Evolutionary conservation across 2,797 vertebrate species (phyloP), one percentile per base, ranked within the genome.

Genomic region (Typhlichthys subterraneus): DNA sequence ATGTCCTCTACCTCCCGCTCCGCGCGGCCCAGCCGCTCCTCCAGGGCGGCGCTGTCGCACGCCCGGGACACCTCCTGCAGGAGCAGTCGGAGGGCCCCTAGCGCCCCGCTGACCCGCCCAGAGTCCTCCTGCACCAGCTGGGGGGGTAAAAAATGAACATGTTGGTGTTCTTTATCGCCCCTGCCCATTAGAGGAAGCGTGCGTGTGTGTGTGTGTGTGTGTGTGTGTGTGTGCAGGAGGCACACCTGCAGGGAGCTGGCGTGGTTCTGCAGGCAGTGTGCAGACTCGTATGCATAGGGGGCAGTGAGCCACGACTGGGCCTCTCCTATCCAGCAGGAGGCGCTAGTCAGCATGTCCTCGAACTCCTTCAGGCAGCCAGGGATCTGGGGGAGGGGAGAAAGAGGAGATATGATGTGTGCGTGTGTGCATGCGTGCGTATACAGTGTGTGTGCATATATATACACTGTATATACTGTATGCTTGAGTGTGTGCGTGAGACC

Each of bases 111-210:
- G 75, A 95, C 96, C 85, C 96, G 93, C 66, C 94, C 92, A 0
- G 93, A 94, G 79, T 97, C 96, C 48, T 96, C 95, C 83, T 96
- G 86, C 62, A 95, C 93, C 90, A 96, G 91, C 97, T 99, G 73
- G 19, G 46, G 57, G 15, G 17, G 17, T 17, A 17, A 17, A 17
- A 17, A 17, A 17, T 1, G 17, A 17, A 17, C 17, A 17, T 17
- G 23, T 23, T 23, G 23, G 23, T 23, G 23, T 23, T 23, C 23
- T 4, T 4, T 23, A 23, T 3, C 2, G 23, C 23, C 23, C 23
- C 23, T 23, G 23, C 23, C 23, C 23, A 23, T 3, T 23, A 23
- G 23, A 23, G 23, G 23, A 3, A 1, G 19, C n/a, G n/a, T n/a
- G n/a, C n/a, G 33, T 47, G 31, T 45, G 13, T 11, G 45, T 15